Base-by-base conservation (phyloP, 2,888 invertebrate species). In the Caenorhabditis japonica region DNA sequence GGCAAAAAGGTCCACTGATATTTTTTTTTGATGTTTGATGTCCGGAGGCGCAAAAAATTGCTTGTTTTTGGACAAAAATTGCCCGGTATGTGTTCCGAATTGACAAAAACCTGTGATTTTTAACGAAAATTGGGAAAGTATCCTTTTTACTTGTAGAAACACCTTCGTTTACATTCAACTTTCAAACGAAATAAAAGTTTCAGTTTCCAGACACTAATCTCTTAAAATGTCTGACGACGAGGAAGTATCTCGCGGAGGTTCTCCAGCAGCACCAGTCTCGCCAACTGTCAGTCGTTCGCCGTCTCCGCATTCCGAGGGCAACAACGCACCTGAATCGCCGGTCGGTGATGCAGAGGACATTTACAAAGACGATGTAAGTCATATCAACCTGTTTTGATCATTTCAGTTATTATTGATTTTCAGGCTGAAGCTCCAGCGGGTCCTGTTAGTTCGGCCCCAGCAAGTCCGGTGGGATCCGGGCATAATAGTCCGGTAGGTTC, bases 271-370 rank as follows among this genome's bases (percentile, higher is more conserved):
- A 1, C 27, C 56, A 7, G 13, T 21, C 5, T 44, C 51, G 12
- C 51, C 56, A 5, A 15, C n/a, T 0, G 47, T 17, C 33, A 58
- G 36, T 34, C 44, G 36, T n/a, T 55, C 53, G 7, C 55, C 62
- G 4, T 41, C 55, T n/a, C 64, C 64, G 33, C 33, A 15, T 3
- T 55, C 55, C 1, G 46, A 49, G 3, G 44, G 15, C 17, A 13
- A 33, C 13, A 60, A 69, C 19, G 61, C 61, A 21, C 70, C 70
- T 10, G 47, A 38, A 27, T 70, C 70, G 1, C 70, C 64, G 39
- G 4, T 34, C 3, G 64, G 69, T 3, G 70, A 61, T 21, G 52
- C 33, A n/a, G 47, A 56, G n/a, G 61, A 70, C 13, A 51, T 62
- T 2, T 56, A 55, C 30, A 56, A 56, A 27, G 43, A 51, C 3